Percentiles rank a stretch among this genome's conserved stretches.
Evolutionary conservation across 1,140 invertebrate species (phyloP).

Genomic region (Agrilus planipennis): DNA sequence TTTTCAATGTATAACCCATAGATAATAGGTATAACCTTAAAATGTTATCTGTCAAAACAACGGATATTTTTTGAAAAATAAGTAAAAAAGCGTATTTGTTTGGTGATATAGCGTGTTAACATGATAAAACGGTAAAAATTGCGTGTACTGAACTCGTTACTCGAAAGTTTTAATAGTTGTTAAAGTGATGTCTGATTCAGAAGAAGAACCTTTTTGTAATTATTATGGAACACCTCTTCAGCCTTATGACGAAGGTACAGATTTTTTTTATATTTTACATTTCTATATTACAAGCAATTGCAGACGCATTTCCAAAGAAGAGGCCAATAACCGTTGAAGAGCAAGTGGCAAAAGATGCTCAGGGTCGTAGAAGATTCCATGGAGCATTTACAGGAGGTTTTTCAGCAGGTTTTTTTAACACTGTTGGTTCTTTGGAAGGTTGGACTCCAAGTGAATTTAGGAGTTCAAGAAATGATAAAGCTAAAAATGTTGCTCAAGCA

Average conservation of each 20-base stretch:
- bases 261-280: conserved; percentile 13
- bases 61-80: too few species aligned
- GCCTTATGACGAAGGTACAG: conserved; percentile 63
- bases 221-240: conserved; percentile 65
- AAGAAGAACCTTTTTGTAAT: conserved; percentile 53
- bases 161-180: too few species aligned
- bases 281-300: not conserved
- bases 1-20: too few species aligned
- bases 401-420: conserved; percentile 95
- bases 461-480: conserved; percentile 68
- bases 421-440: conserved; percentile 91
- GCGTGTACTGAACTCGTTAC: too few species aligned
- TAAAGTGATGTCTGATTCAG: conserved; percentile 25
- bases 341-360: conserved; percentile 79
- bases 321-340: conserved; percentile 76
- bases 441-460: conserved; percentile 88
- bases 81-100: too few species aligned
- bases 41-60: too few species aligned
- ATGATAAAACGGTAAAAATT: too few species aligned
- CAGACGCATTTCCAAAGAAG: conserved; percentile 67
- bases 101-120: too few species aligned
- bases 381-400: conserved; percentile 99
- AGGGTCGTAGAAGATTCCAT: conserved; percentile 89
- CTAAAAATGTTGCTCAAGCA: conserved; percentile 40
- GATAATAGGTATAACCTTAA: too few species aligned